A percentile compares a stretch with the other conserved stretches of the same genome.
Conservation (phyloP, 2,888 invertebrate genomes). For the Watsonalla cultraria region DNA sequence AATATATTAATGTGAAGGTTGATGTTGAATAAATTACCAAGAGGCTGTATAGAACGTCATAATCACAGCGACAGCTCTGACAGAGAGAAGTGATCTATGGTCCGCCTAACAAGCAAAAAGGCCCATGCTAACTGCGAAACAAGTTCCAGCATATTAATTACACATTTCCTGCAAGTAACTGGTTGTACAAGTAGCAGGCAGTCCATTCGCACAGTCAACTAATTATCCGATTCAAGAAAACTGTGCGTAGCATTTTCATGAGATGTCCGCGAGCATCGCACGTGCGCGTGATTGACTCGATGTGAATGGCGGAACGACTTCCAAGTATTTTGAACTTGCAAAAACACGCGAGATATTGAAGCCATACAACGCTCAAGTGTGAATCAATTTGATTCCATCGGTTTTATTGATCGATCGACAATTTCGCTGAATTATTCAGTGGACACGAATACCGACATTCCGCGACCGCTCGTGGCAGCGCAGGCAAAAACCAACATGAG, state of each 20-base stretch:
- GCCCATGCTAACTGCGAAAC: conserved; percentile 25
- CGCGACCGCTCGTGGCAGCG: conserved; percentile 55
- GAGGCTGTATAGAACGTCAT: conserved; percentile 12
- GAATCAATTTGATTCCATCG: conserved; percentile 75
- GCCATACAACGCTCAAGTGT: conserved; percentile 70
- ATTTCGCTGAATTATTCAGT: conserved; percentile 73
- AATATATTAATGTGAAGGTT: background rate
- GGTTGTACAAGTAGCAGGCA: conserved; percentile 31
- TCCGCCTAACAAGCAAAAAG: conserved; percentile 31
- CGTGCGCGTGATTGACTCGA: conserved; percentile 65
- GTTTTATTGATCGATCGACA: conserved; percentile 76
- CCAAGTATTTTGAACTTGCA: conserved; percentile 65
- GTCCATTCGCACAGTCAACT: conserved; percentile 32
- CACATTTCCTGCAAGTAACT: conserved; percentile 44
- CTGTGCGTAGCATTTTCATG: conserved; percentile 49
- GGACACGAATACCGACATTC: conserved; percentile 73
- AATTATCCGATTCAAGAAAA: conserved; percentile 52
- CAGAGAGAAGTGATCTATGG: conserved; percentile 36
- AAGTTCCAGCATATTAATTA: conserved; percentile 37
- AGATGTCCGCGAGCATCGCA: conserved; percentile 36
- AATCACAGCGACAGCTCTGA: conserved; percentile 29
- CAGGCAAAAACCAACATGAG: conserved; percentile 54
- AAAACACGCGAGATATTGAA: conserved; percentile 65
- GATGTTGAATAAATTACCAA: background rate
- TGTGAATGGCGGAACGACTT: conserved; percentile 64